A percentile compares a stretch with the other conserved stretches of the same genome.
phyloP scores from a whole-genome alignment of 2,113 vertebrate genomes.

The Leptobrachium leishanense region DNA sequence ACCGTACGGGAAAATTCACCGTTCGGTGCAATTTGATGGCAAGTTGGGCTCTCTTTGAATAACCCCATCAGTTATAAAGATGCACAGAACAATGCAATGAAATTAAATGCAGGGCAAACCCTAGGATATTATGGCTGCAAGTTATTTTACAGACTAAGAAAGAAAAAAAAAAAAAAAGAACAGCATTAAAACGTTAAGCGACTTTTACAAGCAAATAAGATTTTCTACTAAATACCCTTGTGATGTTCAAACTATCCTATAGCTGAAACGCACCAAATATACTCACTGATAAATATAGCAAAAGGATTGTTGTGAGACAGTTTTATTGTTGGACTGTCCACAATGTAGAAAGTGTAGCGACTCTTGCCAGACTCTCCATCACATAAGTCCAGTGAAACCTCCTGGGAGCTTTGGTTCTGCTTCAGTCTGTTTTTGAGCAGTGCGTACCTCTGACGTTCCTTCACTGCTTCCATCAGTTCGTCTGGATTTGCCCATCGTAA shows the following conservation, averaged over 20 bases:
- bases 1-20: too few relatives aligned
- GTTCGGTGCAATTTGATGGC: too few relatives aligned
- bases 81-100: too few relatives aligned
- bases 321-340: conserved; percentile 79
- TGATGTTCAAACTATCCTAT: neutral
- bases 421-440: conserved; percentile 81
- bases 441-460: conserved; percentile 84
- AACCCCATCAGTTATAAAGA: too few relatives aligned
- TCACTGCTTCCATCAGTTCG: conserved; percentile 75
- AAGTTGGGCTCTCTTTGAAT: too few relatives aligned
- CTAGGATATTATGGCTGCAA: too few relatives aligned
- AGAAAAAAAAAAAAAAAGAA: too few relatives aligned
- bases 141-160: too few relatives aligned
- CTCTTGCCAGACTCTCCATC: conserved; percentile 71
- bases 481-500: conserved; percentile 65
- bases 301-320: conserved; percentile 80
- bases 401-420: conserved; percentile 62
- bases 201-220: too few relatives aligned
- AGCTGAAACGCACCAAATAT: neutral
- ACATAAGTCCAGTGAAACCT: conserved; percentile 81
- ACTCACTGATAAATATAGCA: conserved; percentile 95
- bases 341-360: conserved; percentile 87
- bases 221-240: too few relatives aligned
- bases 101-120: too few relatives aligned
- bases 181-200: too few relatives aligned